These are phyloP conservation scores for Silurus aristotelis DNA, from an alignment of 2,797 vertebrate genomes.

Conservation along the genomic window DNA sequence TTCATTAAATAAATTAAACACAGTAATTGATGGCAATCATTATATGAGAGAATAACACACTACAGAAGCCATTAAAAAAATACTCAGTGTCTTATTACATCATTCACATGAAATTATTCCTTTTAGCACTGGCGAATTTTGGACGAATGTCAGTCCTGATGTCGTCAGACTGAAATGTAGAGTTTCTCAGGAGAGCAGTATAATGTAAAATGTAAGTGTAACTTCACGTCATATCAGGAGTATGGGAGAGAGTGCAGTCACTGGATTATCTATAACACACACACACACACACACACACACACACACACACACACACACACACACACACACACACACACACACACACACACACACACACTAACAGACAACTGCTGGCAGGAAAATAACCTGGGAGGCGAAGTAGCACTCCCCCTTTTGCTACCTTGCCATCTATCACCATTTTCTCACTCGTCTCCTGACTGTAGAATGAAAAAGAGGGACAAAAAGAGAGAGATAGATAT, in stretches of 20 bases:
- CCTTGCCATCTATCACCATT: constrained; percentile 24
- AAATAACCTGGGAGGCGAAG: constrained; percentile 23
- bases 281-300: constrained; percentile 42
- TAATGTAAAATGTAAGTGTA: constrained; percentile 13
- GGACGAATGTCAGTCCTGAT: neutral
- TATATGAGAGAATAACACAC: neutral
- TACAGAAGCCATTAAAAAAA: neutral
- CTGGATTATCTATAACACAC: neutral
- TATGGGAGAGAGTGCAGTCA: constrained; percentile 6
- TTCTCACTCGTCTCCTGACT: constrained; percentile 21
- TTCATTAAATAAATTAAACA: neutral
- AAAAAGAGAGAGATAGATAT: neutral
- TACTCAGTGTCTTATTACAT: neutral
- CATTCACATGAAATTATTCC: neutral
- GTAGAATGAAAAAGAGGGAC: neutral
- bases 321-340: constrained; percentile 35
- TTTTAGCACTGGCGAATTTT: neutral
- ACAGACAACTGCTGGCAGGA: constrained; percentile 5
- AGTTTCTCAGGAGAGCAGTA: neutral
- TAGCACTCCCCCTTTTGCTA: neutral
- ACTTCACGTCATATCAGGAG: constrained; percentile 8
- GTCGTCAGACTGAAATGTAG: neutral
- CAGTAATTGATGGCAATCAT: neutral
- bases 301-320: constrained; percentile 24
- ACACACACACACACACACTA: constrained; percentile 34